Base-by-base conservation (phyloP, 2,888 invertebrate genomes). In the Dicyrtoma fusca region DNA sequence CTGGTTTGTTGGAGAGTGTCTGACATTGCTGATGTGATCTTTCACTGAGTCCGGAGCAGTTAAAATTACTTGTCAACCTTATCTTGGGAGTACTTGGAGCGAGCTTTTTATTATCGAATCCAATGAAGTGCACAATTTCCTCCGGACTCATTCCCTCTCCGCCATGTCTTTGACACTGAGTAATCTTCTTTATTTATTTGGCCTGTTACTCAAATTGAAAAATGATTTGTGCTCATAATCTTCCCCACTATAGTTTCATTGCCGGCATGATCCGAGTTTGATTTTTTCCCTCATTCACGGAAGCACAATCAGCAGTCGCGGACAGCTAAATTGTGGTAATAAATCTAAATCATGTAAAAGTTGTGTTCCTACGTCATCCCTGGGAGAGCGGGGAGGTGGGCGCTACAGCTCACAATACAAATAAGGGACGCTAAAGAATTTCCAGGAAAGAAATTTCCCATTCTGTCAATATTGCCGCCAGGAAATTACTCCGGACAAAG, bases 61-160 rank as follows among this genome's bases (percentile, higher is more conserved):
- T 68, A 55, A 68, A 68, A 68, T 68, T 68, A 68, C 66, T 68
- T 68, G 66, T 68, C 66, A 68, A 55, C 55, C 55, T 68, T 68
- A 68, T 68, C 66, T 42, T 5, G 66, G 66, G 66, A 55, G 53
- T 45, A 49, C 55, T 66, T 66, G 53, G 65, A 47, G 63, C 51
- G 23, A n/a, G 44, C 66, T 68, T 55, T 68, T 68, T 68, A 68
- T 68, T 68, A 68, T 55, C 55, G 55, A n/a, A 55, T 55, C 66
- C 66, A 68, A 68, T 68, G 66, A 68, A 68, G 66, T 68, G 66
- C 19, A 68, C 66, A 55, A 68, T 55, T 68, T 68, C 66, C 55
- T 55, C 53, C 66, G 53, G 66, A 68, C 66, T 68, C 66, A 55
- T 68, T 68, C 44, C 17, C 64, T 26, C 23, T 53, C 53, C 65